Evolutionary conservation across 2,888 invertebrate genomes (phyloP).

Genomic region (Kryphioiulus occultus): DNA sequence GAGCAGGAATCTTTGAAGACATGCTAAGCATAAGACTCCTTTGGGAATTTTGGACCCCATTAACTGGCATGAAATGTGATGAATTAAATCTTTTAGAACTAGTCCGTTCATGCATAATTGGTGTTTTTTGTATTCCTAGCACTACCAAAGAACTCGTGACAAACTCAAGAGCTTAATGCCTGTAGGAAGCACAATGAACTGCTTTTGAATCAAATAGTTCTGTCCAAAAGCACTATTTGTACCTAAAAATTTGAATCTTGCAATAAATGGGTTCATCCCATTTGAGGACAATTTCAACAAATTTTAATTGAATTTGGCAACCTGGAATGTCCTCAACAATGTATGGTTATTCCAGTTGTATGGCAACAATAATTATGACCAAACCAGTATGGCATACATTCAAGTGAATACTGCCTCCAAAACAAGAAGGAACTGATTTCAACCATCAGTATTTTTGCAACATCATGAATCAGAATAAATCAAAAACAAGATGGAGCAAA

Average conservation of each 20-base stretch:
- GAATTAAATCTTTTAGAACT: background rate
- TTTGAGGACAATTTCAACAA: background rate
- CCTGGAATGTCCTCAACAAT: background rate
- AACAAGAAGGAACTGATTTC: background rate
- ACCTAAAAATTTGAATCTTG: background rate
- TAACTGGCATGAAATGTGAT: background rate
- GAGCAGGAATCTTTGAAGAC: background rate
- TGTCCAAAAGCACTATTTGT: background rate
- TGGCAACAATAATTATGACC: background rate
- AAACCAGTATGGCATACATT: background rate
- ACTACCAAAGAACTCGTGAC: background rate
- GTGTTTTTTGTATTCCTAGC: background rate
- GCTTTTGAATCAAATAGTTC: background rate
- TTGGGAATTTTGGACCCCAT: background rate
- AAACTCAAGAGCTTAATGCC: background rate
- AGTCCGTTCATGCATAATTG: background rate
- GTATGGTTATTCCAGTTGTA: background rate
- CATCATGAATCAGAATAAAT: background rate
- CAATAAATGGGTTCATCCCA: conserved; percentile 17
- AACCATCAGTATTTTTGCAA: background rate
- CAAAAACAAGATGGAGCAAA: background rate
- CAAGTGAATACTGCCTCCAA: background rate
- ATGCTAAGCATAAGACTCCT: background rate
- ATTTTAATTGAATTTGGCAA: background rate
- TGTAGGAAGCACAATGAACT: background rate